These are phyloP conservation scores for Spea bombifrons DNA, from an alignment of 2,113 vertebrate genomes.

Conservation along the genomic window DNA sequence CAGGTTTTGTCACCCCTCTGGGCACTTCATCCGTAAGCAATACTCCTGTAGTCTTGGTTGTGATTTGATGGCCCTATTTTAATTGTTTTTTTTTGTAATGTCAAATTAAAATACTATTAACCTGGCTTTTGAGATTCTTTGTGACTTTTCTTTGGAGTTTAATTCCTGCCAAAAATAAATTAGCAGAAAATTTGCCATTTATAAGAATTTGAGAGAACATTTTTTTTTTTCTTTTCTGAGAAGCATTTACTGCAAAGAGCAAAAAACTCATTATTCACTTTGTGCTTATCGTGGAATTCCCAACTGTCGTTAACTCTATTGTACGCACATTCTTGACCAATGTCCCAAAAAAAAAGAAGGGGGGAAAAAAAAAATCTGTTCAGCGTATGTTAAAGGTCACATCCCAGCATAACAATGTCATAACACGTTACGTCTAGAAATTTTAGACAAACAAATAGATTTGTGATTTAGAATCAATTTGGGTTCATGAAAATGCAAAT, in stretches of 20 bases:
- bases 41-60: too few species aligned
- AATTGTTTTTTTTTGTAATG: too few species aligned
- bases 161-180: background rate
- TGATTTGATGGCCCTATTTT: too few species aligned
- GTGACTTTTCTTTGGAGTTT: too few species aligned
- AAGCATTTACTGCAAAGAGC: background rate
- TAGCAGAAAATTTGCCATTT: background rate
- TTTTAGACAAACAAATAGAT: slow-evolving; percentile 5
- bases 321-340: background rate
- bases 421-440: background rate
- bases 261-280: slow-evolving; percentile 1
- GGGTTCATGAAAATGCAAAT: slow-evolving; percentile 19
- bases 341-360: background rate
- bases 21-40: too few species aligned
- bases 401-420: background rate
- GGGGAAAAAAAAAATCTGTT: background rate
- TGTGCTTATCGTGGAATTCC: background rate
- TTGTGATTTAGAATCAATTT: slow-evolving; percentile 6
- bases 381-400: background rate
- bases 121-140: too few species aligned
- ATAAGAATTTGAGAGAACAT: background rate
- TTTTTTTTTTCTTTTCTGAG: background rate
- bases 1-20: too few species aligned
- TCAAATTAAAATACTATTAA: too few species aligned
- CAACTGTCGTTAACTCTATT: background rate